phyloP scores from a whole-genome alignment of 2,113 vertebrate genomes.

The Tursiops truncatus region DNA sequence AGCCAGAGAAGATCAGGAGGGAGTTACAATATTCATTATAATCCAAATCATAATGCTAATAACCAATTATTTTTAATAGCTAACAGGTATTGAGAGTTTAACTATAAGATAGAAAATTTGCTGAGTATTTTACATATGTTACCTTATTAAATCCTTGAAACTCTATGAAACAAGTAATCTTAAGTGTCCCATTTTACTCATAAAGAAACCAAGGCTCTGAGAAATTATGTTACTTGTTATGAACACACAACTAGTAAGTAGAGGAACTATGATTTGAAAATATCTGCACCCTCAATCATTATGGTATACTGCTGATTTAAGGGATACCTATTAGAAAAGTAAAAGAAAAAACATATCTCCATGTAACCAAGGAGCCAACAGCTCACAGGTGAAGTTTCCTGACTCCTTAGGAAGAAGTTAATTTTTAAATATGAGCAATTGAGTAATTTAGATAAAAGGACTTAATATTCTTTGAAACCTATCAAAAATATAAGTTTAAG shows the following conservation, averaged over 20 bases:
- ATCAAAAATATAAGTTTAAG: background rate
- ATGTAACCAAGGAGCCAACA: background rate
- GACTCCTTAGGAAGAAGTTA: background rate
- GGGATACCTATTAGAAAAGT: background rate
- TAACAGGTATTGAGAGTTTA: background rate
- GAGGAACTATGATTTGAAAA: background rate
- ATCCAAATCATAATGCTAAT: background rate
- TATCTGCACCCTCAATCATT: background rate
- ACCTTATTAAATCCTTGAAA: background rate
- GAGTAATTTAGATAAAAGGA: background rate
- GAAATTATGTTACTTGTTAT: background rate
- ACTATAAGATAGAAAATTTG: background rate
- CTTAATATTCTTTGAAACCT: background rate
- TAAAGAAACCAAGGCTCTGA: background rate
- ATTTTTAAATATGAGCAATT: background rate
- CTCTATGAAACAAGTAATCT: background rate
- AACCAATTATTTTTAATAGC: background rate
- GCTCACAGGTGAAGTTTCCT: background rate
- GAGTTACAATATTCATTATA: background rate
- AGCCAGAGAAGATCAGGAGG: background rate
- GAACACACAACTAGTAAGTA: background rate
- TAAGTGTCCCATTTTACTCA: background rate
- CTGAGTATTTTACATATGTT: background rate
- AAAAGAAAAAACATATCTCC: background rate
- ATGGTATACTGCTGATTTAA: background rate